Percentiles rank a stretch among this genome's conserved stretches.
Conservation (phyloP, 2,113 vertebrate genomes). For the Microcebus griseorufus region DNA sequence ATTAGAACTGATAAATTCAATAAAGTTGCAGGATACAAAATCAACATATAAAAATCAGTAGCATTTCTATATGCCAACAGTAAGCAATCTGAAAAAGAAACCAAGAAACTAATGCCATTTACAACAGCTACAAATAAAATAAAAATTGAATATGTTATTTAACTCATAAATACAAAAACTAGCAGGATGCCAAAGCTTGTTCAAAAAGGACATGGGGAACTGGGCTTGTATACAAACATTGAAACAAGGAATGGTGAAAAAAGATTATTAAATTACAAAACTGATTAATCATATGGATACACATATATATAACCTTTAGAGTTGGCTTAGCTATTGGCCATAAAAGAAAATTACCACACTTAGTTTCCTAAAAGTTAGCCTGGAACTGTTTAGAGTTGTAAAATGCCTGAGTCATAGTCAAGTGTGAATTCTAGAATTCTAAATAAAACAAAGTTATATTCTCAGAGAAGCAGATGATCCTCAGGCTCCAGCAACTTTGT, state of each 20-base stretch:
- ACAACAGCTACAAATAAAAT: too few relatives aligned
- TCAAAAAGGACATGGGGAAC: neutral
- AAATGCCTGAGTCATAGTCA: neutral
- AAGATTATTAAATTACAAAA: neutral
- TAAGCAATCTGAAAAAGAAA: too few relatives aligned
- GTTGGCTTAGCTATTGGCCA: neutral
- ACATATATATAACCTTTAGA: neutral
- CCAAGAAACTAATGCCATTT: too few relatives aligned
- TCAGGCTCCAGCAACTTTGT: neutral
- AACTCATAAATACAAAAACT: neutral
- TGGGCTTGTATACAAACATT: neutral
- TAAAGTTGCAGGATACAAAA: too few relatives aligned
- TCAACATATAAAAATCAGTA: too few relatives aligned
- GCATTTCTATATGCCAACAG: too few relatives aligned
- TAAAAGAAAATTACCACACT: neutral
- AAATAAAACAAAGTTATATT: conserved; percentile 17
- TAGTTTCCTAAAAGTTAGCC: conserved; percentile 10
- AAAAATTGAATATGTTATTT: neutral
- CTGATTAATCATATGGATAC: neutral
- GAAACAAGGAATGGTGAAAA: neutral
- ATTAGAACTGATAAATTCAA: too few relatives aligned
- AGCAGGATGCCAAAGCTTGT: neutral
- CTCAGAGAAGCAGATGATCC: neutral
- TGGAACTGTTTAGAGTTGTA: neutral
- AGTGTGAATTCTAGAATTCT: conserved; percentile 23